Conservation (phyloP, 2,888 invertebrate species). For the Leptopilina syphax region DNA sequence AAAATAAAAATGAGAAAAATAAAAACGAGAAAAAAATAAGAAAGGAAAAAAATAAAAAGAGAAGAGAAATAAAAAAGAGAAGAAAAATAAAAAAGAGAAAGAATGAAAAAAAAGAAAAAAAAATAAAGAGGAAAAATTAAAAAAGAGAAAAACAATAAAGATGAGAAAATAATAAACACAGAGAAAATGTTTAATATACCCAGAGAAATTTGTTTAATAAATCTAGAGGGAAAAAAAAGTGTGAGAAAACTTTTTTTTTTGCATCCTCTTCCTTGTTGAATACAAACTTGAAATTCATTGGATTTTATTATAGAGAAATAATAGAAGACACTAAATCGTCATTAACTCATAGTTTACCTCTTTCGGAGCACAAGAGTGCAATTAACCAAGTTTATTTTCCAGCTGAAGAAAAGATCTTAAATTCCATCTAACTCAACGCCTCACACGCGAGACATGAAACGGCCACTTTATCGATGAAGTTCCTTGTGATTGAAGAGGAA, state of each 20-base stretch:
- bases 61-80: no score
- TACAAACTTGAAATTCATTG: background rate
- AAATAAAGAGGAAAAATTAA: no score
- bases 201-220: background rate
- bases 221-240: background rate
- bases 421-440: slow-evolving; percentile 14
- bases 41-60: background rate
- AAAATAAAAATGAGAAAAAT: no score
- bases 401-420: slow-evolving; percentile 21
- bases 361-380: slow-evolving; percentile 4
- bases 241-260: background rate
- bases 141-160: no score
- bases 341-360: background rate
- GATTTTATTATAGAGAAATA: background rate
- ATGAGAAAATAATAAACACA: no score
- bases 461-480: slow-evolving; percentile 32
- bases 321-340: slow-evolving; percentile 19
- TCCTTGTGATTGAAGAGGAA: slow-evolving; percentile 23
- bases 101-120: no score
- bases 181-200: no score
- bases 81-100: no score
- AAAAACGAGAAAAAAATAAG: no score
- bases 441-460: slow-evolving; percentile 37
- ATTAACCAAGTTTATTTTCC: slow-evolving; percentile 31
- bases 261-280: no score